phyloP scores from a whole-genome alignment of 2,113 vertebrate genomes.

The Gavialis gangeticus region DNA sequence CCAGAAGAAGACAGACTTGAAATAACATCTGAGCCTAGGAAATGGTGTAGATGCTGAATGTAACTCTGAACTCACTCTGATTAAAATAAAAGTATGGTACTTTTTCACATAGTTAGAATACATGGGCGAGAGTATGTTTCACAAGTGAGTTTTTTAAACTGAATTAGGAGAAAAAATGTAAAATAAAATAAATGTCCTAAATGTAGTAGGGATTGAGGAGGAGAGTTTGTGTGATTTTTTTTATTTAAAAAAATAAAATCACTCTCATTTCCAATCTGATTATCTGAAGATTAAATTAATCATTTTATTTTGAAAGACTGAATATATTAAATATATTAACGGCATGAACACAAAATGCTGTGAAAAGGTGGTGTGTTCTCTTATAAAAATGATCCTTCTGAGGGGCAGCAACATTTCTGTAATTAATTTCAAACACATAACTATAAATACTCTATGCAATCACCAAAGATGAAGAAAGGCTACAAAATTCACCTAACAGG shows the following conservation, averaged over 20 bases:
- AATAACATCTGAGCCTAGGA: neutral
- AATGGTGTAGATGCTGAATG: slow-evolving; percentile 1
- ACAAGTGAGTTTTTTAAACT: neutral
- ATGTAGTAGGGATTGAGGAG: neutral
- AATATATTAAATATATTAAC: neutral
- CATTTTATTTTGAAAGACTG: neutral
- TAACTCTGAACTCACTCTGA: neutral
- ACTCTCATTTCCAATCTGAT: neutral
- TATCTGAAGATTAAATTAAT: neutral
- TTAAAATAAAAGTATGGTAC: neutral
- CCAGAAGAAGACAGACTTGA: neutral
- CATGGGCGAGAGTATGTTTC: neutral
- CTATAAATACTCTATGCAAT: neutral
- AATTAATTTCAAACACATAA: neutral
- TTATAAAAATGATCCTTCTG: neutral
- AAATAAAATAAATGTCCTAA: neutral
- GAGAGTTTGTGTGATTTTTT: neutral
- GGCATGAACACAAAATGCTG: neutral
- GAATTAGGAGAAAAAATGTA: neutral
- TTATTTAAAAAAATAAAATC: neutral
- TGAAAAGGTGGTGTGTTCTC: neutral
- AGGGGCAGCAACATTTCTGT: neutral
- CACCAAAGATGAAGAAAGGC: neutral
- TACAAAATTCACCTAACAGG: neutral
- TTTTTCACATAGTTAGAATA: neutral